Evolutionary conservation across 1,140 invertebrate species (phyloP), one percentile per base, ranked within the genome.

Genomic region (Drosophila guanche): DNA sequence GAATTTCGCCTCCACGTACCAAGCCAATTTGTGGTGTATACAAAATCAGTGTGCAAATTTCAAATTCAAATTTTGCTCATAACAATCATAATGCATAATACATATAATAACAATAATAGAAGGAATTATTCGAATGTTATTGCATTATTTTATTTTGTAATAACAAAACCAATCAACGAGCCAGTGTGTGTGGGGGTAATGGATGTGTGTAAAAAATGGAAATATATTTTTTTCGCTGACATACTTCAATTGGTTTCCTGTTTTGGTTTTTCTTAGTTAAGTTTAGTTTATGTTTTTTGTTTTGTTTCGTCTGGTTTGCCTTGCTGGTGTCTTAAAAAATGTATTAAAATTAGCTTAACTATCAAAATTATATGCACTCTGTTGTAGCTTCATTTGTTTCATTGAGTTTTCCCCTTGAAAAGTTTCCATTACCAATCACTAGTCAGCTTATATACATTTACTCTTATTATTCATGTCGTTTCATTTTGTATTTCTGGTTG

Each of bases 331-430:
- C 62, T 83, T 83, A 79, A 59, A 85, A 85, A 76, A 76, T 76
- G 68, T 75, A 80, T 79, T 77, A 68, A 59, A 76, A 80, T 86
- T 77, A 76, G 54, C 80, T 86, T 85, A 86, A 86, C 80, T 85
- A 85, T 85, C 72, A 85, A 84, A 84, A 84, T 83, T 75, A 79
- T 83, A 83, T 73, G 70, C 69, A 55, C 59, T 65, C 72, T 62
- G 69, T 72, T 72, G 61, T 51, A 70, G 37, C 59, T 76, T 68
- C 68, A 66, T 53, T 73, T 67, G 52, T 40, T 46, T 59, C 46
- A 37, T 58, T 68, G 25, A 68, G 48, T 40, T 68, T 51, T 22
- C 29, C 14, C 6, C 52, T 60, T 37, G 52, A 60, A 52, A 29
- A 50, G 52, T 52, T 53, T 14, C 42, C 50, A 42, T 66, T 58